Evolutionary conservation across 1,140 invertebrate genomes (phyloP), one percentile per base, ranked within the genome.

Genomic region (Bathynomus jamesi): DNA sequence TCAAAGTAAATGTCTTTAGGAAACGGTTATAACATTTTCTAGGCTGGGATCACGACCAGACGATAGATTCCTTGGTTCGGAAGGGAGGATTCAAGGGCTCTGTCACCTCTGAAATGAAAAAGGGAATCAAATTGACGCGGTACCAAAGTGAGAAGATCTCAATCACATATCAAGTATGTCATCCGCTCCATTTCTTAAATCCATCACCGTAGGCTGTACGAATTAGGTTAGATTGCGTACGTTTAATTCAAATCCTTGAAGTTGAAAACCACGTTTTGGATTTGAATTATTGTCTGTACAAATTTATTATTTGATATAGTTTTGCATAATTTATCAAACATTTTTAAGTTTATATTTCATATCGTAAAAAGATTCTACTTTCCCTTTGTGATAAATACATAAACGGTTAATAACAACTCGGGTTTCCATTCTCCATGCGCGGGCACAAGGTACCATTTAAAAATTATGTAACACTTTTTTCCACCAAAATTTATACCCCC

Each of bases 41-140:
- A 94, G 93, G 94, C 78, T 98, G 95, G 95, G 91, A 96, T 86
- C 93, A 94, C 82, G 87, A 96, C 71, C 94, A 99, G 83, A 99
- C 96, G 11, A 97, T 99, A 79, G 96, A 99, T 83, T 97, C 95
- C 4, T 84, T 99, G 28, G 85, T 99, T 13, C 88, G 96, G 67
- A 99, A 99, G 83, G 96, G 96, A 72, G 97, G 97, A 28, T 98
- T 91, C 83, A 95, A 95, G 80, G 93, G 94, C 30, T 81, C 87
- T 4, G 96, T 99, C 24, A 96, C 92, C 28, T 87, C 90, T 67
- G 90, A 95, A 46, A 86, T 96, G 77, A 87, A 96, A 70, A 88
- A 91, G 78, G 89, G 87, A 76, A 91, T 99, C 76, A 93, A 94
- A 83, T 84, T 99, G 73, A 98, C 94, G 46, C 90, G 96, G 78